These are phyloP conservation scores for Prunella strophiata DNA, from an alignment of 2,797 vertebrate species.

Conservation along the genomic window DNA sequence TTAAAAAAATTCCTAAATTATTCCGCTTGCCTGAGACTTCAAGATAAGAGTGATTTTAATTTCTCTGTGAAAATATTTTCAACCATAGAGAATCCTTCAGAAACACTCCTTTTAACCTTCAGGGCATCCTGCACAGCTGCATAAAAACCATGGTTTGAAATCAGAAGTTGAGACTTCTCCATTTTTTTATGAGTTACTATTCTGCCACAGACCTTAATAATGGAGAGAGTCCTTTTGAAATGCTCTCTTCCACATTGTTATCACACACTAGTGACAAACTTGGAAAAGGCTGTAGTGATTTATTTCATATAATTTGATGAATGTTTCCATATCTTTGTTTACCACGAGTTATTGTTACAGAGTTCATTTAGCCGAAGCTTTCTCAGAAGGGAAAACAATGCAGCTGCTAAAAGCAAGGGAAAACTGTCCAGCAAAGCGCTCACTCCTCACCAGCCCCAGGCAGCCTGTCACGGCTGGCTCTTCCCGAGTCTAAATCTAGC, in stretches of 20 bases:
- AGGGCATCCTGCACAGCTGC: neutral
- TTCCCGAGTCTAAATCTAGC: neutral
- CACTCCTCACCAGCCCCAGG: neutral
- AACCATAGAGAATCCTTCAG: neutral
- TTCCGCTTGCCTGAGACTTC: neutral
- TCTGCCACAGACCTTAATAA: neutral
- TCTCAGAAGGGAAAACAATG: neutral
- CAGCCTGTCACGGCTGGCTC: neutral
- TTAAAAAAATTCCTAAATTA: neutral
- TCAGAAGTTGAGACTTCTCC: neutral
- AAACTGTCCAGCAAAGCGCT: neutral
- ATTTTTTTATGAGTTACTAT: neutral
- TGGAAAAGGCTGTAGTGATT: neutral
- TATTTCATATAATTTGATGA: neutral
- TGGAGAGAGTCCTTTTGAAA: neutral
- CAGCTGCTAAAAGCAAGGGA: neutral
- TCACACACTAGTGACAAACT: neutral
- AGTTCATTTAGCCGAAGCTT: neutral
- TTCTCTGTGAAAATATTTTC: neutral
- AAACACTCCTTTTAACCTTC: neutral
- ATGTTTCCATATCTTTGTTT: conserved; percentile 1
- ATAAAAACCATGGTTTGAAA: neutral
- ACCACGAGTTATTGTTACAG: neutral
- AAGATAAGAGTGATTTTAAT: neutral
- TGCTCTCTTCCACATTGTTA: neutral